phyloP scores from a whole-genome alignment of 2,888 invertebrate species.

The Drosophila setosimentum region DNA sequence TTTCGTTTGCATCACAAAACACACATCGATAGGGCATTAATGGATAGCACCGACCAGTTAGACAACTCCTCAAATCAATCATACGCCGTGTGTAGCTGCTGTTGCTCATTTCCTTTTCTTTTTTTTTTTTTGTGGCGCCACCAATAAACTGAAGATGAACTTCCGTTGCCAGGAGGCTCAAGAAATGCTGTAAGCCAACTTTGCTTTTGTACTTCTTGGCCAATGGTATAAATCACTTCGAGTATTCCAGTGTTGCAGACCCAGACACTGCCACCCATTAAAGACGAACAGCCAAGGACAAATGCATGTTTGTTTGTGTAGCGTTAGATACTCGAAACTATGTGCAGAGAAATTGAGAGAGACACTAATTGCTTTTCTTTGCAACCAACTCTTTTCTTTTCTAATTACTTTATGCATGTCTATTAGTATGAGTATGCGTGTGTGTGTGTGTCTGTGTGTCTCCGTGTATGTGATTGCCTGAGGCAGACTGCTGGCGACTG shows the following conservation, averaged over 20 bases:
- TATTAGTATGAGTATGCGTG: conserved; percentile 25
- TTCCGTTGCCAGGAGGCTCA: conserved; percentile 58
- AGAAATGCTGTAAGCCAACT: conserved; percentile 28
- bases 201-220: conserved; percentile 47
- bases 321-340: conserved; percentile 65
- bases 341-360: conserved; percentile 77
- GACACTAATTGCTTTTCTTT: conserved; percentile 82
- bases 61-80: conserved; percentile 42
- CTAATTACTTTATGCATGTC: conserved; percentile 75
- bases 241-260: conserved; percentile 20
- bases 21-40: conserved; percentile 75
- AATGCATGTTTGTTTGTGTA: conserved; percentile 60
- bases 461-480: conserved; percentile 12
- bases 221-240: conserved; percentile 78
- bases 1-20: conserved; percentile 77
- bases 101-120: too few species aligned
- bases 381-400: conserved; percentile 75
- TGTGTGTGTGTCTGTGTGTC: conserved; percentile 12
- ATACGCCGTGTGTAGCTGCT: conserved; percentile 51
- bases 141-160: conserved; percentile 77
- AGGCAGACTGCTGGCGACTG: conserved; percentile 74
- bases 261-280: neutral
- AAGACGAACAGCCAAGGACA: conserved; percentile 33
- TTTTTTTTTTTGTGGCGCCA: conserved; percentile 62
- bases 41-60: conserved; percentile 41